Evolutionary conservation across 2,888 invertebrate species (phyloP), one percentile per base, ranked within the genome.

Genomic region (Helleia helle): DNA sequence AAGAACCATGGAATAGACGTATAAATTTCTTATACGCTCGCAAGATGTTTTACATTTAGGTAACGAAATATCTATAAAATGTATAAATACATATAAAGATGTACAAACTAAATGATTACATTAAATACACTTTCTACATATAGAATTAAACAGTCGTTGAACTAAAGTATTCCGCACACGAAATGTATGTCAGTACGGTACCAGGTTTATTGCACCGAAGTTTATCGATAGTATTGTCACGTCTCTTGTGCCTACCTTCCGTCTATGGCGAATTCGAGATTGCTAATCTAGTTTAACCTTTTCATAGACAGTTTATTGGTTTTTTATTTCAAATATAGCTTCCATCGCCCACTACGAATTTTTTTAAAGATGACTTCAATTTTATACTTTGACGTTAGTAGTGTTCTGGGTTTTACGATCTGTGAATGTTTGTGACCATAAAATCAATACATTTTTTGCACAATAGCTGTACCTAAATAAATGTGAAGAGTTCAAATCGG

Each of bases 181-280:
- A 41, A 39, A 44, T 44, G 29, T 41, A 24, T 44, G 39, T 15
- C 39, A 27, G 36, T 42, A 43, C 38, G 41, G 40, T 36, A 36
- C 36, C 41, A 36, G 44, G 41, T 34, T 41, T 29, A 43, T 26
- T 28, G 44, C 44, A 18, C 25, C 22, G 25, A 25, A 12, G 25
- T 41, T 38, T 47, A 42, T 52, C 46, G 49, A 46, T 49, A 52
- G 44, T 49, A 46, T 18, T 42, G 49, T 50, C 52, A 52, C 51
- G 52, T 46, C 34, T 30, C 44, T 42, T 39, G 44, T 22, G 38
- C 44, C 39, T 25, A 38, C 27, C 36, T 40, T 17, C 17, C 30
- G 36, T 44, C 26, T 41, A 24, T 42, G 36, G 34, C 24, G 17
- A 18, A 36, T 25, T 13, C 22, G 25, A 12, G 27, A 41, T 17